phyloP scores from a whole-genome alignment of 2,888 invertebrate genomes.

The Acanthosepion esculentum region DNA sequence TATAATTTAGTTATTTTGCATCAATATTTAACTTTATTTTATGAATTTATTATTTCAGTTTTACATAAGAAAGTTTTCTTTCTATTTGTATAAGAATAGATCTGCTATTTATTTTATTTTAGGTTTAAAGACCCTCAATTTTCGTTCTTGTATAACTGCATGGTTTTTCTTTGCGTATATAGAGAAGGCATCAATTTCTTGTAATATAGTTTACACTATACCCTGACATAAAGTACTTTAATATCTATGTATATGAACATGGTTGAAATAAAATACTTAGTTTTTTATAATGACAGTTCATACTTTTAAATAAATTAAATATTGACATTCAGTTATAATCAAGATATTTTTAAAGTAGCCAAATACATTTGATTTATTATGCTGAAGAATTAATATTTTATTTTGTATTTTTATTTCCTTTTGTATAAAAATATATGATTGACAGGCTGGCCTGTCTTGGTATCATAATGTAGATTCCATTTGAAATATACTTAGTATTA shows the following conservation, averaged over 20 bases:
- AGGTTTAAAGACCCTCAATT: constrained; percentile 4
- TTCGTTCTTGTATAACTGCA: background rate
- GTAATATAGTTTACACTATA: background rate
- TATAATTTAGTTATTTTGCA: background rate
- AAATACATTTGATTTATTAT: background rate
- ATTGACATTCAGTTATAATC: background rate
- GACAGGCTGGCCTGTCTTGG: constrained; percentile 34
- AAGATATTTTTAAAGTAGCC: too few relatives aligned
- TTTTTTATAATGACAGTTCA: background rate
- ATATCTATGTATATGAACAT: background rate
- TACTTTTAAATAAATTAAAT: background rate
- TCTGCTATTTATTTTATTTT: background rate
- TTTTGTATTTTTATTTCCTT: background rate
- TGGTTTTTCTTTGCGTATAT: background rate
- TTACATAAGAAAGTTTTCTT: background rate
- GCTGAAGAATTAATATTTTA: background rate
- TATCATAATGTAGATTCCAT: background rate
- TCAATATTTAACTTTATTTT: background rate
- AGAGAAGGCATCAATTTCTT: background rate
- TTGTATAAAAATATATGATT: constrained; percentile 24
- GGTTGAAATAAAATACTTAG: background rate
- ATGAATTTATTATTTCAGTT: constrained; percentile 2
- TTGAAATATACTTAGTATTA: background rate
- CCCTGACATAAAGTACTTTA: background rate
- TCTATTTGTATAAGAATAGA: background rate